A percentile compares a stretch with the other conserved stretches of the same genome.
Conservation (phyloP, 2,797 vertebrate genomes). For the Cichlasoma orientale region DNA sequence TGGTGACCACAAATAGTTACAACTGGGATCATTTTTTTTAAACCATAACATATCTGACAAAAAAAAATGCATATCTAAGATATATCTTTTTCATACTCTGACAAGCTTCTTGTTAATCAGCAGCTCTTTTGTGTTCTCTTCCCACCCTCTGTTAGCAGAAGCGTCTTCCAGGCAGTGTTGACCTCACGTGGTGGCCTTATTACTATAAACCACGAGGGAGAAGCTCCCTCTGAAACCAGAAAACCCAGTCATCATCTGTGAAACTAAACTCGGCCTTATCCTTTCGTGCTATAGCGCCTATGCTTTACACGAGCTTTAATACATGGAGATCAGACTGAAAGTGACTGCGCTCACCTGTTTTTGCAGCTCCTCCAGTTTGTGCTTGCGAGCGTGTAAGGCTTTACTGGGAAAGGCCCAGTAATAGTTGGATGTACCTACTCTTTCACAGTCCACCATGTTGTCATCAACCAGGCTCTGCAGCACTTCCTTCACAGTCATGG, state of each 20-base stretch:
- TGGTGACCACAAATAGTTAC: not conserved
- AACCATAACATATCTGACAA: not conserved
- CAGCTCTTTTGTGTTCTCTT: not conserved
- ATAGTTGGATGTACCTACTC: conserved; percentile 97
- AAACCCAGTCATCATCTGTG: not conserved
- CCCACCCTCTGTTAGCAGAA: not conserved
- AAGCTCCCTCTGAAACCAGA: not conserved
- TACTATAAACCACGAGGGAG: not conserved
- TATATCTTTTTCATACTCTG: not conserved
- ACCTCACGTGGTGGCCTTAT: not conserved
- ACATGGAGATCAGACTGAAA: not conserved
- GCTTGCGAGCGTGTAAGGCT: conserved; percentile 87
- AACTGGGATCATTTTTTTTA: not conserved
- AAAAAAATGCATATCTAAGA: not conserved
- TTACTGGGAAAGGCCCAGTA: conserved; percentile 99
- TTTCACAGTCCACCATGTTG: conserved; percentile 94
- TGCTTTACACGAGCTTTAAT: not conserved
- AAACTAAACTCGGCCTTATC: not conserved
- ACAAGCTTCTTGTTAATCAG: not conserved
- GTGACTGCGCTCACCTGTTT: conserved; percentile 83
- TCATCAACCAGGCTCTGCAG: conserved; percentile 97
- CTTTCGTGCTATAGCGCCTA: not conserved
- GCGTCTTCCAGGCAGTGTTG: not conserved
- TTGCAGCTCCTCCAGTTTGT: conserved; percentile 86
- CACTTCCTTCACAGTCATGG: conserved; percentile 96